Base-by-base conservation (phyloP, 2,113 vertebrate genomes). In the Jaculus jaculus region DNA sequence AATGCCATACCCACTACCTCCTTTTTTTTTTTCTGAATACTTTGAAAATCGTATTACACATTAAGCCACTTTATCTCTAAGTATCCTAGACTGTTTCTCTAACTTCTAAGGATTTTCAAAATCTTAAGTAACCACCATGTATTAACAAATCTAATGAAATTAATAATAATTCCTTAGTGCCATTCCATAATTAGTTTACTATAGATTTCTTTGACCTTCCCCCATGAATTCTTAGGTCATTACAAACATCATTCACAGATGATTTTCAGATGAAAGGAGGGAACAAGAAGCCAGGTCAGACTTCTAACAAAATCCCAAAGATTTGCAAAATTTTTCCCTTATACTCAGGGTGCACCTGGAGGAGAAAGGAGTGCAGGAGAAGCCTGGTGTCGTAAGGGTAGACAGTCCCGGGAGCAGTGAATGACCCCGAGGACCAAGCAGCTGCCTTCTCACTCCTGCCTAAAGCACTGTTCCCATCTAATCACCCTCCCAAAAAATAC, bases 1-100 rank as follows among this genome's bases (percentile, higher is more conserved):
- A 24, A 26, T 3, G 9, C 71, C 32, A 24, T 16, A 15, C 0
- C 17, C 4, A 8, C 0, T 5, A 0, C 28, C 4, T 7, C 0
- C 8, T 63, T 66, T 68, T 20, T 66, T 68, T 20, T 61, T 17
- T n/a, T 5, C n/a, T 85, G 13, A 74, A 32, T 42, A 32, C 34
- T 86, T 94, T 91, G 84, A 20, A 89, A 79, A 91, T 60, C 26
- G 51, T 21, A 58, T 34, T 8, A 94, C 37, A 39, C 30, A 58
- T 80, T 30, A 63, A 26, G n/a, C 23, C 30, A 68, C 66, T 72
- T 92, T 34, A 18, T 71, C 32, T 68, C 15, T 51, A 92, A 75
- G 42, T 69, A 21, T 17, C 72, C 73, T 47, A 60, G 28, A 32
- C 9, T 39, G 3, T 23, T 6, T 58, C 30, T 39, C 54, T n/a